A percentile compares a stretch with the other conserved stretches of the same genome.
phyloP scores from a whole-genome alignment of 2,113 vertebrate genomes.

The Syngnathus floridae region DNA sequence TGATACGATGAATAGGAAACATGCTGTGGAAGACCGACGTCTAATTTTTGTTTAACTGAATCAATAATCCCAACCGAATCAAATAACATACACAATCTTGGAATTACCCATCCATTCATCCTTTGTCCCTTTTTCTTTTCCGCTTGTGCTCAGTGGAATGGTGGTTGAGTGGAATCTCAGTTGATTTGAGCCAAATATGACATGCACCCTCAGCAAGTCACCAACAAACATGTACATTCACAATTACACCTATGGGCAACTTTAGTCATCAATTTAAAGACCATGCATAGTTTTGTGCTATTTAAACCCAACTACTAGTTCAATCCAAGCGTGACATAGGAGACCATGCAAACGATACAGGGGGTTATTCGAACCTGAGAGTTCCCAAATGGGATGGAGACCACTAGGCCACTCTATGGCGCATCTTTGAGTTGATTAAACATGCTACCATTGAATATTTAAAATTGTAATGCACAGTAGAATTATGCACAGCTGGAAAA shows the following conservation, averaged over 20 bases:
- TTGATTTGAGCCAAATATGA: background rate
- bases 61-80: slow-evolving; percentile 13
- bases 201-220: background rate
- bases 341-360: background rate
- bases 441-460: too few species aligned
- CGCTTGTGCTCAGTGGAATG: background rate
- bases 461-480: too few species aligned
- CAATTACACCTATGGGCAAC: background rate
- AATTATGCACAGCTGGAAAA: too few species aligned
- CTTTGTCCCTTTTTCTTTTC: background rate
- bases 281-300: background rate
- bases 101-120: background rate
- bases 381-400: too few species aligned
- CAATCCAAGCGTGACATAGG: background rate
- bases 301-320: background rate
- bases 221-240: background rate
- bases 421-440: background rate
- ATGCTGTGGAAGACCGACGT: background rate
- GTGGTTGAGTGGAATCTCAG: background rate
- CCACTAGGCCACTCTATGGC: background rate
- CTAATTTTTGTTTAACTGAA: slow-evolving; percentile 18
- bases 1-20: slow-evolving; percentile 40
- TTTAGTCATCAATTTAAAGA: background rate
- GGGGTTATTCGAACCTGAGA: too few species aligned
- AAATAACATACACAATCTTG: background rate